Percentiles rank a stretch among this genome's conserved stretches.
These are phyloP conservation scores for Ascidia mentula DNA, from an alignment of 23 tunicate species.

Conservation along the genomic window DNA sequence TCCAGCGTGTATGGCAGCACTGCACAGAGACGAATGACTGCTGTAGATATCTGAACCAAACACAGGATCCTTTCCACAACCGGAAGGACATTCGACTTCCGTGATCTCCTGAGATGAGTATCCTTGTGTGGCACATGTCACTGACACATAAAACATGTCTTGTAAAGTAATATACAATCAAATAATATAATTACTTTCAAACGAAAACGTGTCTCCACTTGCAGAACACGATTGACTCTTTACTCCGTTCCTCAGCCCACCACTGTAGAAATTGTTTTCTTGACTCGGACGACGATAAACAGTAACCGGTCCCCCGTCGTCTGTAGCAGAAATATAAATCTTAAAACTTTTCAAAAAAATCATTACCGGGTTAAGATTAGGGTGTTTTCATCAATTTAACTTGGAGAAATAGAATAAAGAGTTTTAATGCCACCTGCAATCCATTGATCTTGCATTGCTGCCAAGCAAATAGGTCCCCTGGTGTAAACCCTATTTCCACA, in stretches of 20 bases:
- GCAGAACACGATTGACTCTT: neutral
- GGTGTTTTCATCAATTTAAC: too few species aligned
- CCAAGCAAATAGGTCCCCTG: neutral
- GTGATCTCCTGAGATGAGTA: neutral
- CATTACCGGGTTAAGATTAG: too few species aligned
- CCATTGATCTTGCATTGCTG: neutral
- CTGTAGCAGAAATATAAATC: too few species aligned
- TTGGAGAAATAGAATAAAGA: too few species aligned
- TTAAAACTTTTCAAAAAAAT: too few species aligned
- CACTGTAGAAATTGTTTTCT: neutral
- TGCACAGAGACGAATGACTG: neutral
- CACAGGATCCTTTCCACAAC: neutral
- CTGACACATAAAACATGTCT: neutral
- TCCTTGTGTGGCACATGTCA: slow-evolving; percentile 6
- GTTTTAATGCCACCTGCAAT: neutral
- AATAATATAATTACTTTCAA: neutral
- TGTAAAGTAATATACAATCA: neutral
- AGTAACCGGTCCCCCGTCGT: neutral
- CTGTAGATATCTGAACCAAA: neutral
- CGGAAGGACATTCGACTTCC: neutral
- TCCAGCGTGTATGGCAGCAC: neutral
- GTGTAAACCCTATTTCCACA: neutral
- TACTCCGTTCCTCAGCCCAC: neutral
- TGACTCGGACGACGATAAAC: neutral
- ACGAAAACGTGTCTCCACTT: neutral